These are phyloP conservation scores for Patella vulgata DNA, from an alignment of 1,140 invertebrate genomes.

Conservation along the genomic window DNA sequence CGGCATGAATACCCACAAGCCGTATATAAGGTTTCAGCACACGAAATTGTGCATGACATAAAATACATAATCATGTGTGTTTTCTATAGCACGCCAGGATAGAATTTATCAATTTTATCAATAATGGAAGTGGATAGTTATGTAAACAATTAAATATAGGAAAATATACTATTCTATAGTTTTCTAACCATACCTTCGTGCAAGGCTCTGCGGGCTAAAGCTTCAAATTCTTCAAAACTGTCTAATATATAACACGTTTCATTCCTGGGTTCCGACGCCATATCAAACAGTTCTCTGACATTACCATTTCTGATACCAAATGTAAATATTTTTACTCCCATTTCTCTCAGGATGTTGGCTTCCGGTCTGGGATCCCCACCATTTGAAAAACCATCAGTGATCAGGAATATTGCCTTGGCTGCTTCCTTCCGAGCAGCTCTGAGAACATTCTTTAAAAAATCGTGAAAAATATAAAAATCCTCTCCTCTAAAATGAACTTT, in stretches of 20 bases:
- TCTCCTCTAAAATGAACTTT: too few relatives aligned
- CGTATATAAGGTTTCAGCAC: too few relatives aligned
- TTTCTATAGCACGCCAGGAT: too few relatives aligned
- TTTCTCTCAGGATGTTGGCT: conserved; percentile 70
- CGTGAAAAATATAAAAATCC: not conserved
- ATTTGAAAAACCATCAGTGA: conserved; percentile 81
- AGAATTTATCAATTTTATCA: too few relatives aligned
- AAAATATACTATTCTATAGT: too few relatives aligned
- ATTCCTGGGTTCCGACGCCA: conserved; percentile 75
- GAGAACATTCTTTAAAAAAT: conserved; percentile 71
- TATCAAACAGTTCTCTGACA: conserved; percentile 73
- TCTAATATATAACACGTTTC: conserved; percentile 77
- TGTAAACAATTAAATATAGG: too few relatives aligned
- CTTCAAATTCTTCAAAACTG: conserved; percentile 79
- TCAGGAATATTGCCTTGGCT: conserved; percentile 74
- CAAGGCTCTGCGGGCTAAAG: conserved; percentile 75
- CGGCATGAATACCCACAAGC: too few relatives aligned
- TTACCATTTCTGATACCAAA: conserved; percentile 79
- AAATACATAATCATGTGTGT: too few relatives aligned
- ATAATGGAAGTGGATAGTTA: too few relatives aligned
- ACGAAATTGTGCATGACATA: too few relatives aligned
- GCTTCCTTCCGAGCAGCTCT: conserved; percentile 69
- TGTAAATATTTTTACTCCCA: conserved; percentile 73
- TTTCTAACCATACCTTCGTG: conserved; percentile 76
- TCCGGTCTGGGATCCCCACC: conserved; percentile 75